phyloP scores from a whole-genome alignment of 2,113 vertebrate genomes.

The Delphinapterus leucas region DNA sequence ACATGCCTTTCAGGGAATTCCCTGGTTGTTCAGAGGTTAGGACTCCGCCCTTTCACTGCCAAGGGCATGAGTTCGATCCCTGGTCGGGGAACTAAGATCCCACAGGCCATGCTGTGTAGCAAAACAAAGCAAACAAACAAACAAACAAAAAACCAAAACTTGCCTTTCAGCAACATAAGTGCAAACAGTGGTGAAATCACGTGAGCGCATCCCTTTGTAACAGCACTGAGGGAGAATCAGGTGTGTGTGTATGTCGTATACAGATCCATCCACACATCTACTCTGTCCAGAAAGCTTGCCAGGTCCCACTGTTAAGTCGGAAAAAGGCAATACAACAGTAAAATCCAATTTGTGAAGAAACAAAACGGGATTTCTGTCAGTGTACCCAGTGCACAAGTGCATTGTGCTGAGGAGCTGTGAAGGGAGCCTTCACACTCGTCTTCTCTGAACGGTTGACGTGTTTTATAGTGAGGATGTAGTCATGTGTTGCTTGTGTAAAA shows the following conservation, averaged over 20 bases:
- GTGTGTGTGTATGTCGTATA: no score
- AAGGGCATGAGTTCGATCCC: background rate
- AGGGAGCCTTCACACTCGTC: background rate
- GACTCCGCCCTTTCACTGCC: background rate
- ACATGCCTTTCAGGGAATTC: background rate
- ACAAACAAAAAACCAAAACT: background rate
- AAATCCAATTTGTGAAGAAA: background rate
- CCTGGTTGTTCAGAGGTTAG: background rate
- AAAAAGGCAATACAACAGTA: background rate
- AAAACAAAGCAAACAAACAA: background rate
- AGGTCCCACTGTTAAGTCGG: background rate
- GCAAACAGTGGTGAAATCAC: no score
- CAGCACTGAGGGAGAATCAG: background rate
- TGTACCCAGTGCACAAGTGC: rapidly evolving
- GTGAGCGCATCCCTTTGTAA: no score
- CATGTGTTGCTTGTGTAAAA: background rate
- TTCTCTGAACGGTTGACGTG: background rate
- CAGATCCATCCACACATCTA: rapidly evolving
- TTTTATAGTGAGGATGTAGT: background rate
- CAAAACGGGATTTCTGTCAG: background rate
- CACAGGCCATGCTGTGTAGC: background rate
- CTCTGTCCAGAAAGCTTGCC: background rate
- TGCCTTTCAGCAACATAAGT: background rate
- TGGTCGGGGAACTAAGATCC: background rate
- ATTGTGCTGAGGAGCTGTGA: no score